Evolutionary conservation across 2,888 invertebrate genomes (phyloP).

Genomic region (Resseliella maxima): DNA sequence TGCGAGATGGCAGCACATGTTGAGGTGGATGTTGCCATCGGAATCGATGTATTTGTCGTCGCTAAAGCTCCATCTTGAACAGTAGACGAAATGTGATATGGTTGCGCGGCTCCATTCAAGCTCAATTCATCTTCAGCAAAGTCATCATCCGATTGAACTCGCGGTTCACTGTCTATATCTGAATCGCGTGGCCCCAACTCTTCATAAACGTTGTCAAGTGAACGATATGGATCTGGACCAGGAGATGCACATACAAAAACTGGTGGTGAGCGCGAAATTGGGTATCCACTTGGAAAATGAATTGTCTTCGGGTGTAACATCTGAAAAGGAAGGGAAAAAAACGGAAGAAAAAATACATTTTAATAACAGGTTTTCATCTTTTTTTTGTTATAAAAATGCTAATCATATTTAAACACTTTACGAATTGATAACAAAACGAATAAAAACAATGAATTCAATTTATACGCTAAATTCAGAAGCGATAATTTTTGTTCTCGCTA

Average conservation of each 20-base stretch:
- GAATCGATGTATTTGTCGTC: slow-evolving; percentile 58
- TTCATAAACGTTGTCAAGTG: slow-evolving; percentile 83
- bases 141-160: slow-evolving; percentile 82
- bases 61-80: slow-evolving; percentile 13
- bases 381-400: slow-evolving; percentile 13
- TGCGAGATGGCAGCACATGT: slow-evolving; percentile 50
- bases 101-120: slow-evolving; percentile 67
- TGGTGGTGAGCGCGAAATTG: slow-evolving; percentile 71
- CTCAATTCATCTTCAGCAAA: slow-evolving; percentile 87
- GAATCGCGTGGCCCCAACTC: slow-evolving; percentile 76
- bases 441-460: slow-evolving; percentile 51
- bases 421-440: not conserved
- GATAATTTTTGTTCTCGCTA: not conserved
- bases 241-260: slow-evolving; percentile 75
- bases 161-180: slow-evolving; percentile 74
- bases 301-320: slow-evolving; percentile 78
- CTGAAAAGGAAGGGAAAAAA: slow-evolving; percentile 68
- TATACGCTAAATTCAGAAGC: not conserved
- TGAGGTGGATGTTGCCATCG: slow-evolving; percentile 56
- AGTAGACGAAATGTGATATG: slow-evolving; percentile 64
- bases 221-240: slow-evolving; percentile 74
- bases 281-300: slow-evolving; percentile 73
- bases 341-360: not conserved
- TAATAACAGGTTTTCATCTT: slow-evolving; percentile 22
- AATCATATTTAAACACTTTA: slow-evolving; percentile 45